Evolutionary conservation across 2,888 invertebrate species (phyloP), one percentile per base, ranked within the genome.

Genomic region (Drosophila hawaiiensis): DNA sequence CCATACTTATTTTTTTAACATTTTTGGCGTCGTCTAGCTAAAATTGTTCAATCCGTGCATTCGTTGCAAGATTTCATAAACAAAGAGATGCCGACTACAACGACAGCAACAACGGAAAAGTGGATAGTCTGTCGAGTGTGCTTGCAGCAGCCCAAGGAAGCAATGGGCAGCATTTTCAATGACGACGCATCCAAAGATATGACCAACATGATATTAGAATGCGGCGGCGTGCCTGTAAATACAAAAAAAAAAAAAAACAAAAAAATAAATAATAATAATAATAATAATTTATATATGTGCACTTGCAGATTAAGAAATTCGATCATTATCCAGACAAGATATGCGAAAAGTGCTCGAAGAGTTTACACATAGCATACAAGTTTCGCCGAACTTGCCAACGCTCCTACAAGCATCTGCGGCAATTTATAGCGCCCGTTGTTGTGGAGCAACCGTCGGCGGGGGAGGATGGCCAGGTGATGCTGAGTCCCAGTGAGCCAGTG

Each of bases 251-350:
- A n/a, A 83, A 29, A 29, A 29, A 29, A 29, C 29, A 29, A 29
- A n/a, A 14, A 39, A 58, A 28, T 9, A 2, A 2, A 0, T 22
- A 22, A 16, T 7, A 9, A 33, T 5, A 16, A 19, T 4, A 16
- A 25, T 31, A 10, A 59, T 31, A 31, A 25, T 37, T n/a, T 39
- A 14, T 16, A 14, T 10, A 37, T 14, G 7, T 22, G 14, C 25
- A 10, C 35, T 59, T 69, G 4, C 77, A 92, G 92, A 92, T 92
- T 25, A 92, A 89, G 50, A 87, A 91, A 67, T 92, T 88, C 43
- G 92, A 92, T 66, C 92, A 92, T 52, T 92, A 91, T 70, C 92
- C 92, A 14, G 92, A 92, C 60, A 92, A 92, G 74, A 92, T 92
- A 52, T 92, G 92, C 56, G 78, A 81, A 22, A 92, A 83, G 67